Evolutionary conservation across 1,140 invertebrate species (phyloP).

Genomic region (Piezodorus guildinii): DNA sequence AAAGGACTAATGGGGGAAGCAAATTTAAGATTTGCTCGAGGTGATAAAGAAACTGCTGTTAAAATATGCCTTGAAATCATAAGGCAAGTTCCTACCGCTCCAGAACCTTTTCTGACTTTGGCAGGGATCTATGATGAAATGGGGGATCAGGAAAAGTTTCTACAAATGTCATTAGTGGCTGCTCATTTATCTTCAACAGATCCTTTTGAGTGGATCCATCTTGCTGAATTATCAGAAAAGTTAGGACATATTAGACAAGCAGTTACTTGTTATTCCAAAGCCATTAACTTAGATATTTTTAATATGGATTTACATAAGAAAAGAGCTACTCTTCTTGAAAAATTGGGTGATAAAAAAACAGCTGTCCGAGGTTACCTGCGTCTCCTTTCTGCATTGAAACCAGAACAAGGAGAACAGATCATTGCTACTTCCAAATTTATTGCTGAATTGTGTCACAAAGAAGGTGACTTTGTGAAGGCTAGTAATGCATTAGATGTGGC

Average conservation of each 20-base stretch:
- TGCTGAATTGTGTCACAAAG: constrained; percentile 58
- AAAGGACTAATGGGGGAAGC: constrained; percentile 88
- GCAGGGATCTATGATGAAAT: constrained; percentile 77
- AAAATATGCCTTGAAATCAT: constrained; percentile 90
- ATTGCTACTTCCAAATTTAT: constrained; percentile 64
- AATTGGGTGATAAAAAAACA: constrained; percentile 55
- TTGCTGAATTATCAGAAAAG: constrained; percentile 68
- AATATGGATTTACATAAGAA: constrained; percentile 60
- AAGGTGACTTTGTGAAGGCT: constrained; percentile 59
- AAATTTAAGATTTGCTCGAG: constrained; percentile 73
- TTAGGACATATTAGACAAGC: constrained; percentile 63
- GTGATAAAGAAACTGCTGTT: constrained; percentile 66
- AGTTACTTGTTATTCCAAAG: constrained; percentile 69
- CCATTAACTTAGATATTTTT: constrained; percentile 54
- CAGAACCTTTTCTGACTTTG: constrained; percentile 81
- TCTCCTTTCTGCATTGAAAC: constrained; percentile 51
- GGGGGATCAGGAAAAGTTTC: constrained; percentile 66
- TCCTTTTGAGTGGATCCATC: constrained; percentile 69
- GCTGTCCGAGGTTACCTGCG: constrained; percentile 59
- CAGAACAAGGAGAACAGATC: constrained; percentile 52
- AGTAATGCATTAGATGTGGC: constrained; percentile 61
- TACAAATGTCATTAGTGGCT: constrained; percentile 77
- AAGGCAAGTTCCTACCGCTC: constrained; percentile 63
- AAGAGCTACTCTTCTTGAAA: constrained; percentile 55
- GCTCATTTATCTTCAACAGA: constrained; percentile 72